These are phyloP conservation scores for Scaptomyza polygonia DNA, from an alignment of 2,888 invertebrate species.

Conservation along the genomic window DNA sequence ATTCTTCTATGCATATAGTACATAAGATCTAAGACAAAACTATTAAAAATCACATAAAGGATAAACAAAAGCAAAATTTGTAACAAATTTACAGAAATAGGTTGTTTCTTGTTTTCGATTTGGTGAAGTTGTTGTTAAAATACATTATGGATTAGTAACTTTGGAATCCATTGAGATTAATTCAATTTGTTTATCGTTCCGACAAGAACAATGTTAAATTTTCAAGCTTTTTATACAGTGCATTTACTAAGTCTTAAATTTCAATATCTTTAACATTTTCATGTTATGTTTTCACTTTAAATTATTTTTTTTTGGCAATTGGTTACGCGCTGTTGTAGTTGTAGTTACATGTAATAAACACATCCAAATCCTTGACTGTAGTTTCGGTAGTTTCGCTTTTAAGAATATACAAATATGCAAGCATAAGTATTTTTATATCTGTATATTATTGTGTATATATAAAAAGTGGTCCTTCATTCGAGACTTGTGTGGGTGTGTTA, in stretches of 20 bases:
- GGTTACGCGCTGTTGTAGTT: conserved; percentile 65
- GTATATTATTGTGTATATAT: conserved; percentile 50
- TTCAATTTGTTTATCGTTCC: conserved; percentile 34
- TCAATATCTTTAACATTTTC: conserved; percentile 21
- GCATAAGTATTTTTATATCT: conserved; percentile 31
- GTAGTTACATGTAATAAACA: conserved; percentile 54
- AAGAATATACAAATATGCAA: conserved; percentile 58
- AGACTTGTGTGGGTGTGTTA: conserved; percentile 68
- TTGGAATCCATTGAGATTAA: conserved; percentile 55
- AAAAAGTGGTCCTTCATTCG: conserved; percentile 79
- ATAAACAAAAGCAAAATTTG: conserved; percentile 60
- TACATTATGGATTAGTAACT: conserved; percentile 25
- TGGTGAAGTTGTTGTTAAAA: conserved; percentile 21
- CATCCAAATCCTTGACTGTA: conserved; percentile 75
- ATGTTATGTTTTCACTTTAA: conserved; percentile 6
- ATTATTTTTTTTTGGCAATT: conserved; percentile 65
- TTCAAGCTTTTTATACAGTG: conserved; percentile 49
- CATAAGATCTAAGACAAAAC: conserved; percentile 38
- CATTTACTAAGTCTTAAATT: conserved; percentile 40
- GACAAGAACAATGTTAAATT: conserved; percentile 39
- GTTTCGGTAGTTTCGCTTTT: conserved; percentile 66
- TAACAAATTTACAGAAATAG: conserved; percentile 57
- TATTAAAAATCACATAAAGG: conserved; percentile 56
- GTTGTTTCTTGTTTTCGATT: conserved; percentile 3
- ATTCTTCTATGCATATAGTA: conserved; percentile 16